Conservation (phyloP, 1,140 invertebrate species). For the Lepidurus apus region DNA sequence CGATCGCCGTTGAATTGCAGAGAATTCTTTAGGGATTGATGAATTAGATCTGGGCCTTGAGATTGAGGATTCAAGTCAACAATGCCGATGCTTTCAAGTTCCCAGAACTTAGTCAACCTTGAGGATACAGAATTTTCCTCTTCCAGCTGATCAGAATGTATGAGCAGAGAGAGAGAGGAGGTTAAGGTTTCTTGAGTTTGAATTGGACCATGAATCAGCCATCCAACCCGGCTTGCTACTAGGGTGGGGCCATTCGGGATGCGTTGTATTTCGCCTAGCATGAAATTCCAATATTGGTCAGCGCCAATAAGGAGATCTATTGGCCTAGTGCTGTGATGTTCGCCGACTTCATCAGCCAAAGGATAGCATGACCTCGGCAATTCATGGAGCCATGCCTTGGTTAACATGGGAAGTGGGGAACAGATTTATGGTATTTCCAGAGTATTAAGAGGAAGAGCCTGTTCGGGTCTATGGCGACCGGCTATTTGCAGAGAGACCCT, state of each 20-base stretch:
- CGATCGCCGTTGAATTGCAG: background rate
- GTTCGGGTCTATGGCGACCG: background rate
- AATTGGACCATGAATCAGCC: background rate
- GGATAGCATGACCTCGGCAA: too few relatives aligned
- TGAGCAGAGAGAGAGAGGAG: constrained; percentile 9
- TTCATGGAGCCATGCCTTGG: background rate
- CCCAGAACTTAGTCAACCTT: background rate
- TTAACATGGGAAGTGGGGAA: background rate
- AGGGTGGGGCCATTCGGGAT: background rate
- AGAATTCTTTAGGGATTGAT: background rate
- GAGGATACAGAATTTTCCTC: background rate
- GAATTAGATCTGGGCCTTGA: background rate
- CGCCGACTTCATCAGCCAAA: background rate
- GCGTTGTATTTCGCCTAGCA: background rate
- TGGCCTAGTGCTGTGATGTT: background rate
- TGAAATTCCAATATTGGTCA: background rate
- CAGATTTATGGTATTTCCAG: background rate
- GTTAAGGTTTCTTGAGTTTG: background rate
- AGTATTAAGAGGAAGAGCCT: background rate
- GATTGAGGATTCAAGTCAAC: background rate
- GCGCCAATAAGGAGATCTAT: background rate
- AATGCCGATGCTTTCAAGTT: background rate
- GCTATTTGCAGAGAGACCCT: background rate
- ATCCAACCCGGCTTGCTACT: background rate
- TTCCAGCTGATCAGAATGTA: background rate